phyloP scores from a whole-genome alignment of 2,797 vertebrate genomes.

The Hipposideros larvatus region DNA sequence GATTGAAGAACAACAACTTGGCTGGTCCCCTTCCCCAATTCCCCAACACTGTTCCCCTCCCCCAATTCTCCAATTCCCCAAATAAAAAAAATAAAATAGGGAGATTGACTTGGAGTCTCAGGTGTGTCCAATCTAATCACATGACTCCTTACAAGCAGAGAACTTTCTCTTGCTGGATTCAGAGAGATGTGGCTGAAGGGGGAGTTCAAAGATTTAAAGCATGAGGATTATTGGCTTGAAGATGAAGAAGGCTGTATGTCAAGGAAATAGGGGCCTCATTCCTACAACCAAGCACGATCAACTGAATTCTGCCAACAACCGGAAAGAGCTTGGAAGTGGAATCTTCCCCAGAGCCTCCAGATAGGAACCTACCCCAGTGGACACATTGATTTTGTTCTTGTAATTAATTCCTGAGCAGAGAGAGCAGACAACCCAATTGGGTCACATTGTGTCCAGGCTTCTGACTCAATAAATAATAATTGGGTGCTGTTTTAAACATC shows the following conservation, averaged over 20 bases:
- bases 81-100: not conserved
- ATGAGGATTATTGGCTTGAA: not conserved
- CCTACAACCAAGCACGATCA: not conserved
- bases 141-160: not conserved
- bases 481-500: not conserved
- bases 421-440: not conserved
- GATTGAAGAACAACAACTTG: no score
- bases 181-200: not conserved
- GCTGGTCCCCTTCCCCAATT: no score
- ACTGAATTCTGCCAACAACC: not conserved
- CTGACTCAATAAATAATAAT: not conserved
- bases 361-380: not conserved
- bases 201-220: not conserved
- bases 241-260: not conserved
- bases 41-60: no score
- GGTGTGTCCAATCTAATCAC: not conserved
- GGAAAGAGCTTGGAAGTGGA: not conserved
- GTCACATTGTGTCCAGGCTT: not conserved
- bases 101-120: not conserved
- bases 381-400: not conserved
- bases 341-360: not conserved
- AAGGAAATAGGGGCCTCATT: not conserved
- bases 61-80: no score
- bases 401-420: not conserved
- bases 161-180: not conserved